phyloP scores from a whole-genome alignment of 2,113 vertebrate species.

The Menidia beryllina region DNA sequence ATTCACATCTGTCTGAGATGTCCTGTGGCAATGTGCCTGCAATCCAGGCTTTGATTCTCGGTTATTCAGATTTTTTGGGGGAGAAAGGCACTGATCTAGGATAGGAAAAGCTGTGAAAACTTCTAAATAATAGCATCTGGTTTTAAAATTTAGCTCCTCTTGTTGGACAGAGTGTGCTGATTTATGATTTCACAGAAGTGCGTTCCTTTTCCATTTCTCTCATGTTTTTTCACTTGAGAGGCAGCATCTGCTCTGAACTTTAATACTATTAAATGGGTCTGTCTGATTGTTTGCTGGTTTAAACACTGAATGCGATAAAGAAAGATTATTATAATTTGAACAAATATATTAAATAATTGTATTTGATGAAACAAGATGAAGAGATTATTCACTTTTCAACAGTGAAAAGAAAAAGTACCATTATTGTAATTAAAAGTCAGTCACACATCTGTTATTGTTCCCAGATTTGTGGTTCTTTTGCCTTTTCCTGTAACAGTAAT shows the following conservation, averaged over 20 bases:
- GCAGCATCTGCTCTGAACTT: not conserved
- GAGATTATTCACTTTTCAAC: too few species aligned
- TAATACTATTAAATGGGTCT: not conserved
- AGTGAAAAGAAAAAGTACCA: too few species aligned
- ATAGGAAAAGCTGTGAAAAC: not conserved
- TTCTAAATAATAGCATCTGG: slow-evolving; percentile 17
- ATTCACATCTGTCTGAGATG: slow-evolving; percentile 11
- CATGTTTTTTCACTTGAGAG: slow-evolving; percentile 3
- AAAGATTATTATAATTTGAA: too few species aligned
- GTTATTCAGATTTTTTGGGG: slow-evolving; percentile 3
- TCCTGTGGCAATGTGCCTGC: slow-evolving; percentile 3
- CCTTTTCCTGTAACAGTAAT: too few species aligned
- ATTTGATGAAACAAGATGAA: too few species aligned
- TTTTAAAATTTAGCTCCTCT: slow-evolving; percentile 37
- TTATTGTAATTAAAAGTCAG: too few species aligned
- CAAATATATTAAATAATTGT: too few species aligned
- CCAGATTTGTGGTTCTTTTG: too few species aligned
- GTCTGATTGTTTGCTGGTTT: too few species aligned
- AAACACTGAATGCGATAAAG: not conserved
- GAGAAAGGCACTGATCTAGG: too few species aligned
- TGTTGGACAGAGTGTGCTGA: slow-evolving; percentile 17
- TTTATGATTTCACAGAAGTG: slow-evolving; percentile 19
- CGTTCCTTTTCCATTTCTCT: slow-evolving; percentile 16
- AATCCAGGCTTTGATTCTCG: slow-evolving; percentile 3
- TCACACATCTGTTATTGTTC: too few species aligned